Conservation (phyloP, 2,888 invertebrate genomes). For the Andrena praecox region DNA sequence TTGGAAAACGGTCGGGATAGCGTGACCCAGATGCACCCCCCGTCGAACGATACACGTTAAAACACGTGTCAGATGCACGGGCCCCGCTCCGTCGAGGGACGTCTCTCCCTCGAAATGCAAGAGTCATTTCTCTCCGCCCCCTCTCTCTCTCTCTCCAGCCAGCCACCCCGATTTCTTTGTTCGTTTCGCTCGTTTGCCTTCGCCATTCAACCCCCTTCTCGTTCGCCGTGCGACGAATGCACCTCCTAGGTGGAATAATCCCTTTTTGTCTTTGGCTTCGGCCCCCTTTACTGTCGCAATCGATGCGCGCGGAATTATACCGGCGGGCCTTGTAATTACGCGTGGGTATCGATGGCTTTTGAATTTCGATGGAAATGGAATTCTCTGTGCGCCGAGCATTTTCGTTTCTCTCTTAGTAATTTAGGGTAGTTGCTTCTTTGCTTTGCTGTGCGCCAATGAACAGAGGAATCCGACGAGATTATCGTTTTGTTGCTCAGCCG, state of each 20-base stretch:
- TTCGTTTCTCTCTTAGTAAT: too few relatives aligned
- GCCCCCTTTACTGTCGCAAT: background rate
- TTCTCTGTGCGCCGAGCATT: too few relatives aligned
- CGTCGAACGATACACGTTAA: constrained; percentile 59
- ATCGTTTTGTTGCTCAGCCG: background rate
- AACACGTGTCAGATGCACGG: constrained; percentile 60
- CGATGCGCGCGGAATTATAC: background rate
- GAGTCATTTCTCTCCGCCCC: constrained; percentile 30
- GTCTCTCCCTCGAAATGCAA: constrained; percentile 1
- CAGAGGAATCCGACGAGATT: too few relatives aligned
- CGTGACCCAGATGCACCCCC: constrained; percentile 59
- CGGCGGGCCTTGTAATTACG: too few relatives aligned
- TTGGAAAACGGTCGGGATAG: constrained; percentile 50
- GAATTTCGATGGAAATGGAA: too few relatives aligned
- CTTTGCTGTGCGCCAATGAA: too few relatives aligned
- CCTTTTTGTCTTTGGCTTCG: background rate
- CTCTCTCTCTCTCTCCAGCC: background rate
- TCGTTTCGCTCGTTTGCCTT: background rate
- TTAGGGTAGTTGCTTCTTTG: background rate
- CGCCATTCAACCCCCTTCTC: background rate
- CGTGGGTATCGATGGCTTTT: too few relatives aligned
- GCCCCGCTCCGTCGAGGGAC: constrained; percentile 5
- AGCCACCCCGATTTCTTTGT: constrained; percentile 22
- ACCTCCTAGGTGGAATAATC: constrained; percentile 5
- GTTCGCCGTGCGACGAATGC: background rate